A percentile compares a stretch with the other conserved stretches of the same genome.
phyloP scores from a whole-genome alignment of 2,797 vertebrate genomes.

The Forpus xanthops region DNA sequence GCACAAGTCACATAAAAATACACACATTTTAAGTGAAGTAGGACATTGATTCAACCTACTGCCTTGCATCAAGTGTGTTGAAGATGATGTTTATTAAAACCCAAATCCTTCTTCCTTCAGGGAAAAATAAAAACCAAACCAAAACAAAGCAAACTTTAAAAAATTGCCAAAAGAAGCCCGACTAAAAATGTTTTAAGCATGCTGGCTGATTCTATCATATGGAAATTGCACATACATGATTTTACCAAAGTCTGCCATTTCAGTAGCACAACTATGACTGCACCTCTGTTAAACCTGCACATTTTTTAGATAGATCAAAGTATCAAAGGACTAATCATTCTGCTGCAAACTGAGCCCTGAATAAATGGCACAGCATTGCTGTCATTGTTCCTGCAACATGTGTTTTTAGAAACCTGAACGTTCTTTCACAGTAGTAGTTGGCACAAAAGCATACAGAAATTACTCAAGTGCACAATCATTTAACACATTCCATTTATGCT shows the following conservation, averaged over 20 bases:
- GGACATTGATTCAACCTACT: not conserved
- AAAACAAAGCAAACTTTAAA: not conserved
- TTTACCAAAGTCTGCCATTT: not conserved
- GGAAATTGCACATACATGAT: not conserved
- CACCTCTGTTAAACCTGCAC: not conserved
- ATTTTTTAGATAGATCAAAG: not conserved
- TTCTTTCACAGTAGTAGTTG: not conserved
- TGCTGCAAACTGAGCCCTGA: not conserved
- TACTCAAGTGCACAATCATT: conserved; percentile 24
- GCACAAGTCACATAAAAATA: not conserved
- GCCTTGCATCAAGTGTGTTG: not conserved
- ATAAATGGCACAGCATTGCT: fast-evolving
- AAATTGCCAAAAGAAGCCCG: not conserved
- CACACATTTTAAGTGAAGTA: not conserved
- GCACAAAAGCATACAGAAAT: not conserved
- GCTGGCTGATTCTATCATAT: not conserved
- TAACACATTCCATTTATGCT: not conserved
- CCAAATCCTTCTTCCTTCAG: not conserved
- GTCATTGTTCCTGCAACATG: not conserved
- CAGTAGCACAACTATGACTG: not conserved
- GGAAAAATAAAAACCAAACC: not conserved
- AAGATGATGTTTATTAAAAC: not conserved
- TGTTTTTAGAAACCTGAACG: not conserved
- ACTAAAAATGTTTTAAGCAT: not conserved
- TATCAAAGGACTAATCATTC: not conserved